Evolutionary conservation across 1,140 invertebrate genomes (phyloP).

Genomic region (Procambarus clarkii): DNA sequence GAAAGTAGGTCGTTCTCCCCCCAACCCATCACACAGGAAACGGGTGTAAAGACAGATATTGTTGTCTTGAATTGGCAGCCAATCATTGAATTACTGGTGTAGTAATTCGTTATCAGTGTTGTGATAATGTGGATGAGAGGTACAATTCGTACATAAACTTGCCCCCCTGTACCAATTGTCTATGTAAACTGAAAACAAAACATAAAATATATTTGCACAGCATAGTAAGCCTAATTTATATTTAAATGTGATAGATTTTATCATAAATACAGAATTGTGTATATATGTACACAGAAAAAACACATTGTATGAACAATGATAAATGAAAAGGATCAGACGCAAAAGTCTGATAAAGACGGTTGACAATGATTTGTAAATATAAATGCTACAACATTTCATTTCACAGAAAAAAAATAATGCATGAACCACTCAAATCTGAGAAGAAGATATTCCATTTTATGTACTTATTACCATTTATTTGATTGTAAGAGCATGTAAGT

Average conservation of each 20-base stretch:
- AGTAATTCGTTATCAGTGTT: not conserved
- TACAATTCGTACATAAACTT: not conserved
- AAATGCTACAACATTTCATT: not conserved
- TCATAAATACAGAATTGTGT: not conserved
- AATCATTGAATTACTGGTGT: not conserved
- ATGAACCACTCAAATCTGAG: not conserved
- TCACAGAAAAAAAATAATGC: not conserved
- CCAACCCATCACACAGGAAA: not conserved
- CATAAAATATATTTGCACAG: not conserved
- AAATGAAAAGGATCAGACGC: not conserved
- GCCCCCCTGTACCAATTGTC: not conserved
- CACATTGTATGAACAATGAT: not conserved
- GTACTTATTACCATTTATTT: not conserved
- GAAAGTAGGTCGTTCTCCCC: not conserved
- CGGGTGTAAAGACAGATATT: not conserved
- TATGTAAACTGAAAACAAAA: not conserved
- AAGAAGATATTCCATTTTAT: constrained; percentile 1
- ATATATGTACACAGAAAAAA: not conserved
- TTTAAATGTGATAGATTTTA: not conserved
- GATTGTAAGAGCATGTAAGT: constrained; percentile 1
- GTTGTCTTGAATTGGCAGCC: not conserved
- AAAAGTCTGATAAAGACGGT: not conserved
- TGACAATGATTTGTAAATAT: not conserved
- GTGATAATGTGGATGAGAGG: not conserved
- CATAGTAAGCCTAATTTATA: not conserved